phyloP scores from a whole-genome alignment of 2,113 vertebrate species.

The Acinonyx jubatus region DNA sequence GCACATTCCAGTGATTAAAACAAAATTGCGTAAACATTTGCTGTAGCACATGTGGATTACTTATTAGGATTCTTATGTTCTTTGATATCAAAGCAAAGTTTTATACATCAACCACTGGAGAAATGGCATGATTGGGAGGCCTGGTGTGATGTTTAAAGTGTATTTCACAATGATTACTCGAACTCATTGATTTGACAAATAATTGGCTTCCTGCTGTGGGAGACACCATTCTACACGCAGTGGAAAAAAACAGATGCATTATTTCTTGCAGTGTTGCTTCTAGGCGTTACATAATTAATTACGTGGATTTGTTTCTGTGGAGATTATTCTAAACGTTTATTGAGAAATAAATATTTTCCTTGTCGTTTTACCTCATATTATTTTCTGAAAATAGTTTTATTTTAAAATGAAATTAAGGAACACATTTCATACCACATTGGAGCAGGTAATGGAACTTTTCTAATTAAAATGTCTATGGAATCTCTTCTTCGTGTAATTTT shows the following conservation, averaged over 20 bases:
- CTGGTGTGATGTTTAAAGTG: background rate
- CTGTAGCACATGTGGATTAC: background rate
- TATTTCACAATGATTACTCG: slow-evolving; percentile 23
- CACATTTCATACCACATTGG: background rate
- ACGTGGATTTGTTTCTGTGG: background rate
- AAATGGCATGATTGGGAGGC: background rate
- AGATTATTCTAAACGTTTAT: background rate
- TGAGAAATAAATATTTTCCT: slow-evolving; percentile 13
- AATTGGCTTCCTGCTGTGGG: background rate
- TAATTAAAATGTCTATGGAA: slow-evolving; percentile 29
- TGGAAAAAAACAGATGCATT: background rate
- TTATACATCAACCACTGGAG: slow-evolving; percentile 16
- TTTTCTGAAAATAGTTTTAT: slow-evolving; percentile 21
- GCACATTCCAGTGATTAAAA: slow-evolving; percentile 56
- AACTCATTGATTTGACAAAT: background rate
- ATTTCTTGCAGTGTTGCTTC: background rate
- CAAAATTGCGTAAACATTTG: slow-evolving; percentile 29
- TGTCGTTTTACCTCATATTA: slow-evolving; percentile 8
- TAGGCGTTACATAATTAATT: background rate
- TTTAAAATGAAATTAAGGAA: slow-evolving; percentile 53
- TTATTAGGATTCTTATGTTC: slow-evolving; percentile 1
- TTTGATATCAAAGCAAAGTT: slow-evolving; percentile 54
- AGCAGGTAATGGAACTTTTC: slow-evolving; percentile 24
- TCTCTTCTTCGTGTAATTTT: slow-evolving; percentile 4
- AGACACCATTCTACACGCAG: background rate